These are phyloP conservation scores for Pimephales promelas DNA, from an alignment of 2,113 vertebrate species.

Conservation along the genomic window DNA sequence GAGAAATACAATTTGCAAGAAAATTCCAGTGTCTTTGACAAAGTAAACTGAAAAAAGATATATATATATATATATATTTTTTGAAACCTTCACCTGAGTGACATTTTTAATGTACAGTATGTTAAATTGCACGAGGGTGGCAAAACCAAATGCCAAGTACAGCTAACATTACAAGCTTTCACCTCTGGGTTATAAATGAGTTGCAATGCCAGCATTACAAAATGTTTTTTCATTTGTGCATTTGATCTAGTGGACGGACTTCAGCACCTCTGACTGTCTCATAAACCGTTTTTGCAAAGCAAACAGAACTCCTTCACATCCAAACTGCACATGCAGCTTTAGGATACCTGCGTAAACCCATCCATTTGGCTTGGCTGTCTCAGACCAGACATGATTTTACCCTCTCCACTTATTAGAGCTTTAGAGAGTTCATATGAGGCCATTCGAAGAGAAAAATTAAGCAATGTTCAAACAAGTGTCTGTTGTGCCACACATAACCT, in stretches of 20 bases:
- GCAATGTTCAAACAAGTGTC: constrained; percentile 20
- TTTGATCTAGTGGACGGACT: background rate
- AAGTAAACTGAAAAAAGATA: background rate
- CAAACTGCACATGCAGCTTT: background rate
- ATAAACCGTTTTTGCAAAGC: background rate
- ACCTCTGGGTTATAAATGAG: background rate
- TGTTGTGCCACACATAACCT: background rate
- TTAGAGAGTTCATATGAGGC: constrained; percentile 1
- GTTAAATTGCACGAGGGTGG: background rate
- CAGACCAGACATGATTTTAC: background rate
- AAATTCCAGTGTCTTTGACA: background rate
- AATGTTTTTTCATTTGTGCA: background rate
- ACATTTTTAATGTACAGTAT: background rate
- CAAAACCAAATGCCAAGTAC: background rate
- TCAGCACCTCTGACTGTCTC: background rate
- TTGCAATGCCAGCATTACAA: background rate
- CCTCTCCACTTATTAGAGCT: background rate
- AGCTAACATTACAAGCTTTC: background rate
- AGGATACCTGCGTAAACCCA: background rate
- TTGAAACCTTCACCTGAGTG: background rate
- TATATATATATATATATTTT: too few relatives aligned
- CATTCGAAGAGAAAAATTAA: background rate
- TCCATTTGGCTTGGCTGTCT: background rate
- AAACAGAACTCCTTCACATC: background rate
- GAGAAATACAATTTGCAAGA: background rate